phyloP scores from a whole-genome alignment of 2,797 vertebrate genomes.

The Hafferia zeledoni region DNA sequence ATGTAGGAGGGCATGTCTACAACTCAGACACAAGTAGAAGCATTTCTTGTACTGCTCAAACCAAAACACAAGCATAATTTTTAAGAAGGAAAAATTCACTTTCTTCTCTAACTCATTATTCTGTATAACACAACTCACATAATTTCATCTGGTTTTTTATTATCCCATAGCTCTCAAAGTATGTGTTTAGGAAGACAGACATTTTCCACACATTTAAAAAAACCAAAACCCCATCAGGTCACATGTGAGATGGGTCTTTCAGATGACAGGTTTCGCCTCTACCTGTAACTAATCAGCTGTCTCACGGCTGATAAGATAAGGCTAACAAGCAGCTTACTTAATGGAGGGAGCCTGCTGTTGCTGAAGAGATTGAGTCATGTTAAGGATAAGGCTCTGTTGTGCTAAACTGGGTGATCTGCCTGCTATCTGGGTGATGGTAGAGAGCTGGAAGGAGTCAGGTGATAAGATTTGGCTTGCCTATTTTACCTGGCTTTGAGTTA shows the following conservation, averaged over 20 bases:
- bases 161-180: not conserved
- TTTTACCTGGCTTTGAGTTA: not conserved
- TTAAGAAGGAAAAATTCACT: not conserved
- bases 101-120: not conserved
- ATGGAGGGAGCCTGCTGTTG: not conserved
- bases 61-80: not conserved
- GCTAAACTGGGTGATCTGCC: not conserved
- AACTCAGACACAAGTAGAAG: not conserved
- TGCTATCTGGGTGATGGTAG: not conserved
- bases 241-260: not conserved
- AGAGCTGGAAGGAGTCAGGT: not conserved
- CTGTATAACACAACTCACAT: not conserved
- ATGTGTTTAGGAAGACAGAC: not conserved
- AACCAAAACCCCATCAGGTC: not conserved
- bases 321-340: constrained; percentile 64
- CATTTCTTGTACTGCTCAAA: not conserved
- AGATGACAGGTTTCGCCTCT: not conserved
- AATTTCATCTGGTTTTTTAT: not conserved
- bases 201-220: not conserved
- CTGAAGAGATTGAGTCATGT: not conserved
- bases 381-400: constrained; percentile 13
- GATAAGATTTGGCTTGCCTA: not conserved
- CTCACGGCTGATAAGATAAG: constrained; percentile 48
- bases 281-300: constrained; percentile 53
- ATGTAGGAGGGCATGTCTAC: not conserved